Evolutionary conservation across 2,113 vertebrate genomes (phyloP).

Genomic region (Tretioscincus oriximinensis): DNA sequence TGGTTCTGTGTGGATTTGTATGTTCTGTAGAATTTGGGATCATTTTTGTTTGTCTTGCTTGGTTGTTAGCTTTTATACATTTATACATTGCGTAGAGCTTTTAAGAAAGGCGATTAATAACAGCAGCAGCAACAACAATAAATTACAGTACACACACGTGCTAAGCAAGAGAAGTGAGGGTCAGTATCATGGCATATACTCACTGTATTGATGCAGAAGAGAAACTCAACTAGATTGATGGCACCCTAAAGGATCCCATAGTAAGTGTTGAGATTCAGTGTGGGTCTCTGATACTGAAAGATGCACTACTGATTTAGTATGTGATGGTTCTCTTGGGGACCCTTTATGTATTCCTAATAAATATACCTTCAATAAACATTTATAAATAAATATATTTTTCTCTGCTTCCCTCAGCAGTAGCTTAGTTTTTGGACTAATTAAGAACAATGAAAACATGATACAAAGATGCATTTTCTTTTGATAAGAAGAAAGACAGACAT

Average conservation of each 20-base stretch:
- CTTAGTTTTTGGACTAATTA: constrained; percentile 50
- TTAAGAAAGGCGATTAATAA: too few species aligned
- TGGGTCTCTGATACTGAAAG: not conserved
- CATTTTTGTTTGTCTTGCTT: too few species aligned
- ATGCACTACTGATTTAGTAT: constrained; percentile 40
- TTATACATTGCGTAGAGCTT: too few species aligned
- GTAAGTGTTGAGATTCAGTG: not conserved
- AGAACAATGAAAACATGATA: constrained; percentile 57
- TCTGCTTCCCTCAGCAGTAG: constrained; percentile 50
- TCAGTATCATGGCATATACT: not conserved
- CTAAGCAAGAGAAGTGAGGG: not conserved
- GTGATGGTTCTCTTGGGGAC: constrained; percentile 56
- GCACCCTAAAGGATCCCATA: not conserved
- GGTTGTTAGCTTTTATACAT: too few species aligned
- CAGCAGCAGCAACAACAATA: too few species aligned
- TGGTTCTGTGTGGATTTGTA: too few species aligned
- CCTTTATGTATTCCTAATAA: constrained; percentile 43
- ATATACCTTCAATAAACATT: not conserved
- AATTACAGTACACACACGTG: not conserved
- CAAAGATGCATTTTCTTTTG: constrained; percentile 38
- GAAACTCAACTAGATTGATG: not conserved
- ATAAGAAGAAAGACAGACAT: constrained; percentile 24
- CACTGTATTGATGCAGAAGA: too few species aligned
- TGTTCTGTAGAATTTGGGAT: too few species aligned
- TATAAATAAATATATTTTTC: constrained; percentile 49